Evolutionary conservation across 2,888 invertebrate species (phyloP).

Genomic region (Hyposoter didymator): DNA sequence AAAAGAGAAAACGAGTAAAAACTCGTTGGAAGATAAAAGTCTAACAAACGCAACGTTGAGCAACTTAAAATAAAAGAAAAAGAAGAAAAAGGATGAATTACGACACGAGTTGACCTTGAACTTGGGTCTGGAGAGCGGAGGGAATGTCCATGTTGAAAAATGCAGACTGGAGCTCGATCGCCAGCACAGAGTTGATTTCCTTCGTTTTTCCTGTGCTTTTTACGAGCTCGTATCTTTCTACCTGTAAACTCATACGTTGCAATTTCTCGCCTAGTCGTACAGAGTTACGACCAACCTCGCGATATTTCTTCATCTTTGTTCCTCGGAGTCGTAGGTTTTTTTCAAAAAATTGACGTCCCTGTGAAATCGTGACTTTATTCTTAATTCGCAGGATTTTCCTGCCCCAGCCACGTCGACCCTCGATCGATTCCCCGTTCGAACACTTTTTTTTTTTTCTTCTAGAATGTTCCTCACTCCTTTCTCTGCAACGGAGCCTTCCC

Average conservation of each 20-base stretch:
- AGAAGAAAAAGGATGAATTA: background rate
- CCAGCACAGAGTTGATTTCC: background rate
- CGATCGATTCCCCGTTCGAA: background rate
- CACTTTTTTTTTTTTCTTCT: background rate
- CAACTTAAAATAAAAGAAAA: background rate
- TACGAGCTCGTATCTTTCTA: slow-evolving; percentile 13
- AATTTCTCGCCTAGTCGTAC: background rate
- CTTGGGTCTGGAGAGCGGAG: background rate
- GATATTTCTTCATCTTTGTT: background rate
- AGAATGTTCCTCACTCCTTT: background rate
- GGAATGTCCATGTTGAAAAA: background rate
- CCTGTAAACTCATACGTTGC: slow-evolving; percentile 4
- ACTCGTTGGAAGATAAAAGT: background rate
- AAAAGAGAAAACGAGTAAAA: background rate
- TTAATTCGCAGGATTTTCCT: background rate
- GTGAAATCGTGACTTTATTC: background rate
- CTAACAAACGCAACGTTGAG: background rate
- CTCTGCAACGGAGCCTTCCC: background rate
- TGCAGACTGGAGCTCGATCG: background rate
- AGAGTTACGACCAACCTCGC: background rate
- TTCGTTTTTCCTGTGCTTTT: background rate
- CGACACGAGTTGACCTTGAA: background rate
- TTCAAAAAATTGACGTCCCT: too few relatives aligned
- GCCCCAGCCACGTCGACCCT: background rate
- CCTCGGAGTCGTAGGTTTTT: background rate